Evolutionary conservation across 2,888 invertebrate species (phyloP).

Genomic region (Drosophila pegasa): DNA sequence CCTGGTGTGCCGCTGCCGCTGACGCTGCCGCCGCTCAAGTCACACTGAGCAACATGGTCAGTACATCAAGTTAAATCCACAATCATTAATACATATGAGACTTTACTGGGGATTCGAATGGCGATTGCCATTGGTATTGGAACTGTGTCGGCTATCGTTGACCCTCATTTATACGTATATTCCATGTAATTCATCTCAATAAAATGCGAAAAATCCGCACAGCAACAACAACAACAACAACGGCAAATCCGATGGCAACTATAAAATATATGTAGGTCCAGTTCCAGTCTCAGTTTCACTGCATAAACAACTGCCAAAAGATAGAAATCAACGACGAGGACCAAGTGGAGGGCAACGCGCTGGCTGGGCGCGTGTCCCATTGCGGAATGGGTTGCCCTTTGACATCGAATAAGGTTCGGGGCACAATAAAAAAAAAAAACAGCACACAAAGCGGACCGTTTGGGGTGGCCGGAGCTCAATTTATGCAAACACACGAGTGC

Average conservation of each 20-base stretch:
- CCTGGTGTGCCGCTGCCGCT: not conserved
- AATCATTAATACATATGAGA: slow-evolving; percentile 73
- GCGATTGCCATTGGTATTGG: not conserved
- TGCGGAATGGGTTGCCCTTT: slow-evolving; percentile 60
- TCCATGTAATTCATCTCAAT: slow-evolving; percentile 76
- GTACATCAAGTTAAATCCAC: slow-evolving; percentile 72
- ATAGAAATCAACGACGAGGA: slow-evolving; percentile 44
- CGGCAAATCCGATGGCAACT: slow-evolving; percentile 62
- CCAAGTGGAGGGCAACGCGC: slow-evolving; percentile 18
- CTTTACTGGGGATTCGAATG: slow-evolving; percentile 7
- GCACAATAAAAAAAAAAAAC: slow-evolving; percentile 26
- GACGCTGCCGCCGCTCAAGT: slow-evolving; percentile 43
- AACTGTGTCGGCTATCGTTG: slow-evolving; percentile 38
- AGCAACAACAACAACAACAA: slow-evolving; percentile 29
- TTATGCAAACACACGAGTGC: slow-evolving; percentile 52
- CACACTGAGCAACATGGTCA: slow-evolving; percentile 64
- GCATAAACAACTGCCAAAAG: slow-evolving; percentile 64
- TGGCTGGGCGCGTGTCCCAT: slow-evolving; percentile 71
- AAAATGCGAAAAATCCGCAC: slow-evolving; percentile 67
- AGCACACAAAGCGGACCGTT: slow-evolving; percentile 9
- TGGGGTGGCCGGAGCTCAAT: slow-evolving; percentile 50
- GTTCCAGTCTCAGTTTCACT: slow-evolving; percentile 33
- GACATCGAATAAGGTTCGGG: slow-evolving; percentile 50
- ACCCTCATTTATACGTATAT: slow-evolving; percentile 72
- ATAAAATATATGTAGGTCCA: slow-evolving; percentile 64